phyloP scores from a whole-genome alignment of 2,888 invertebrate species.

The Plebejus argus region DNA sequence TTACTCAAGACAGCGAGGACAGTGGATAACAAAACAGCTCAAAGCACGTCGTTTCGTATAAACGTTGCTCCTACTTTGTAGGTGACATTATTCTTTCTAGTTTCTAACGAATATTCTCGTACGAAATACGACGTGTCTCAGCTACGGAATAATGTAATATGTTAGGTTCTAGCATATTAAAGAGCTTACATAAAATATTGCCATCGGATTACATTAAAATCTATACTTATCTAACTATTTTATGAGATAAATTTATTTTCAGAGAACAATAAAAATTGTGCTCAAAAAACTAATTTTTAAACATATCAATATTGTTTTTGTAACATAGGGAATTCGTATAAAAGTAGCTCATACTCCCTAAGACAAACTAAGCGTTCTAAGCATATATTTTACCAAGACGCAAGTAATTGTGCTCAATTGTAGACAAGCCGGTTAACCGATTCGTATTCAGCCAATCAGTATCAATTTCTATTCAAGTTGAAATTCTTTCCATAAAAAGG shows the following conservation, averaged over 20 bases:
- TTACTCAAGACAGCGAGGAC: not conserved
- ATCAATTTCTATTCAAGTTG: conserved; percentile 31
- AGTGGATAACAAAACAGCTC: not conserved
- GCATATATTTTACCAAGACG: not conserved
- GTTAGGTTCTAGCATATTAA: not conserved
- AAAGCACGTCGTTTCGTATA: conserved; percentile 11
- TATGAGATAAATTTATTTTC: too few species aligned
- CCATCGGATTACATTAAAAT: not conserved
- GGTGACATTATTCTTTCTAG: not conserved
- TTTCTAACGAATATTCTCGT: conserved; percentile 9
- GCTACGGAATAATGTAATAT: not conserved
- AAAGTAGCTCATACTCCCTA: too few species aligned
- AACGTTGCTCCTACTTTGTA: conserved; percentile 25
- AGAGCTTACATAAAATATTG: not conserved
- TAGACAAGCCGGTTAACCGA: not conserved
- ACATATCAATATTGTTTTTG: too few species aligned
- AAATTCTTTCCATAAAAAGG: conserved; percentile 62
- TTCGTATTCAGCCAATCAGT: conserved; percentile 11
- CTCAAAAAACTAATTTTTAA: too few species aligned
- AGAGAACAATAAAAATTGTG: too few species aligned
- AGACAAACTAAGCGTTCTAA: not conserved
- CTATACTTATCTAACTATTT: too few species aligned
- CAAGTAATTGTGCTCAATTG: not conserved
- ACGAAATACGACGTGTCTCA: conserved; percentile 16
- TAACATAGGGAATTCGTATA: too few species aligned